Conservation (phyloP, 2,888 invertebrate genomes). For the Perizoma flavofasciatum region DNA sequence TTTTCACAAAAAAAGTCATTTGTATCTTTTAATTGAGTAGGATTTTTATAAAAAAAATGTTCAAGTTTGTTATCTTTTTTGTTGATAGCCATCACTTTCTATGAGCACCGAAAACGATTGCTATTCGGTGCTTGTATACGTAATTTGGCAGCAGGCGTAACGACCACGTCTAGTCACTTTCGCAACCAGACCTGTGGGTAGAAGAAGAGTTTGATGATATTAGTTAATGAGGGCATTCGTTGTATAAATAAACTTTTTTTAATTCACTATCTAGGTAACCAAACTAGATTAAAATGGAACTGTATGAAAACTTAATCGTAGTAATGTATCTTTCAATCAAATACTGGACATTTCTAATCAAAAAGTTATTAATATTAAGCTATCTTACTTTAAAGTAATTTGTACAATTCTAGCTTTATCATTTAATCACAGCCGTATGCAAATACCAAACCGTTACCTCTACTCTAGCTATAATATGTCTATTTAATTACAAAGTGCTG, state of each 20-base stretch:
- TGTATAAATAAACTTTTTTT: background rate
- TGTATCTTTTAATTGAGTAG: too few species aligned
- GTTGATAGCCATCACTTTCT: conserved; percentile 1
- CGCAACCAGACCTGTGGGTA: conserved; percentile 12
- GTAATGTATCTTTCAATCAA: too few species aligned
- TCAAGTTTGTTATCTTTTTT: too few species aligned
- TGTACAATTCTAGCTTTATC: background rate
- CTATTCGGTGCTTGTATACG: conserved; percentile 15
- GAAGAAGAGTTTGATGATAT: background rate
- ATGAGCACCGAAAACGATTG: conserved; percentile 3
- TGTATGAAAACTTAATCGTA: background rate
- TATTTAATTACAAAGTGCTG: conserved; percentile 19
- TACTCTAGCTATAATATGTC: conserved; percentile 17
- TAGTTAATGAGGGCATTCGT: conserved; percentile 5
- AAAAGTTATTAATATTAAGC: too few species aligned
- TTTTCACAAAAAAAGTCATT: too few species aligned
- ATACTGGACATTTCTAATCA: too few species aligned
- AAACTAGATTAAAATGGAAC: background rate
- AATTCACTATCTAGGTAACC: background rate
- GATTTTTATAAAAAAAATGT: too few species aligned
- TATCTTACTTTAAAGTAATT: too few species aligned
- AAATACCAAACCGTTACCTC: conserved; percentile 17
- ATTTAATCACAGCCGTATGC: conserved; percentile 7
- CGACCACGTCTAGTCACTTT: conserved; percentile 23
- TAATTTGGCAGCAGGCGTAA: conserved; percentile 20